These are phyloP conservation scores for Austrofundulus limnaeus DNA, from an alignment of 2,113 vertebrate genomes.

Conservation along the genomic window DNA sequence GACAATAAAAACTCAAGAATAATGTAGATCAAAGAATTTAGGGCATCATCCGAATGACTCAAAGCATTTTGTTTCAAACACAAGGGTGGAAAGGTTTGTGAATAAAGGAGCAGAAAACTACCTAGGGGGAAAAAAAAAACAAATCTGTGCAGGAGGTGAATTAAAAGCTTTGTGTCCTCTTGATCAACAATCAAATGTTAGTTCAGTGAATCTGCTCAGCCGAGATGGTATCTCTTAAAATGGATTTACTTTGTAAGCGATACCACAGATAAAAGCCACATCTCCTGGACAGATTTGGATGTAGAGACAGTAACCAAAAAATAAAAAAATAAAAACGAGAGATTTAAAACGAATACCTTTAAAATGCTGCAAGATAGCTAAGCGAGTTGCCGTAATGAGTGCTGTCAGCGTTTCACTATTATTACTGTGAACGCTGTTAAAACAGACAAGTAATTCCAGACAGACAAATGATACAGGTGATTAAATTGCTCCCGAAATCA, in stretches of 20 bases:
- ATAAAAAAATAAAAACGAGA: too few relatives aligned
- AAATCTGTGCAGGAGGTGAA: neutral
- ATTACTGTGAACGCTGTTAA: slow-evolving; percentile 26
- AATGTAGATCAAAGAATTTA: neutral
- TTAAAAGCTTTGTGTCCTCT: neutral
- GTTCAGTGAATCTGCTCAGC: slow-evolving; percentile 4
- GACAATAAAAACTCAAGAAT: neutral
- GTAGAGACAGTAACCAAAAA: slow-evolving; percentile 8
- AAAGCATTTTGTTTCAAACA: neutral
- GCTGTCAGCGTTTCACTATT: slow-evolving; percentile 34
- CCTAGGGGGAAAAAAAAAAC: neutral
- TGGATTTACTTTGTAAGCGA: slow-evolving; percentile 24
- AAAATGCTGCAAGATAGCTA: slow-evolving; percentile 12
- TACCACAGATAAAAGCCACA: slow-evolving; percentile 16
- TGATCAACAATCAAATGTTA: neutral
- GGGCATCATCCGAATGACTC: neutral
- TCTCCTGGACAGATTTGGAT: slow-evolving; percentile 26
- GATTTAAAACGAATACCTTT: neutral
- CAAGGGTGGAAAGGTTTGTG: neutral
- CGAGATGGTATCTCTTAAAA: slow-evolving; percentile 2
- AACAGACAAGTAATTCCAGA: slow-evolving; percentile 30
- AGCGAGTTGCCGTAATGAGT: slow-evolving; percentile 45
- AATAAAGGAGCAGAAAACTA: neutral
- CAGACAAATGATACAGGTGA: slow-evolving; percentile 30
- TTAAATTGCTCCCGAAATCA: slow-evolving; percentile 24